Conservation (phyloP, 2,113 vertebrate species). For the Uria lomvia region DNA sequence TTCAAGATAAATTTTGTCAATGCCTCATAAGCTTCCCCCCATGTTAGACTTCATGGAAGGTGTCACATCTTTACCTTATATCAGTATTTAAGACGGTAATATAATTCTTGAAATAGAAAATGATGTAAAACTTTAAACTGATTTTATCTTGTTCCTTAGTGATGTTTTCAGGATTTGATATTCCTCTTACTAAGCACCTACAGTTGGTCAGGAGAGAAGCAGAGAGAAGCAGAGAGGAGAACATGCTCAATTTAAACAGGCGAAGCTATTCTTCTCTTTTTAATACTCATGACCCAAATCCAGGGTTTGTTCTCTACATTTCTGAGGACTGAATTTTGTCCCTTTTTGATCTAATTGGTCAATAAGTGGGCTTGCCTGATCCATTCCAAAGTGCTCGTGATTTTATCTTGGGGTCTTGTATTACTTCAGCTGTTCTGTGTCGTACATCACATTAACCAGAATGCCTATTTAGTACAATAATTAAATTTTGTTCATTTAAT, state of each 20-base stretch:
- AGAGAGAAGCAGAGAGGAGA: not conserved
- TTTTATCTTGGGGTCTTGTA: not conserved
- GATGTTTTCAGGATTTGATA: not conserved
- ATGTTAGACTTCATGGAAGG: not conserved
- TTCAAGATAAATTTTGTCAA: not conserved
- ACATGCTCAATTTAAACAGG: not conserved
- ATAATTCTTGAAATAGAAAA: not conserved
- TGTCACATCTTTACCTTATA: not conserved
- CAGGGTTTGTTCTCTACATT: not conserved
- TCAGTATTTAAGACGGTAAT: not conserved
- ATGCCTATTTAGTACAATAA: not conserved
- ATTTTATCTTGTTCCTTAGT: not conserved
- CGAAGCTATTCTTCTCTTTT: not conserved
- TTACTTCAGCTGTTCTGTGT: not conserved
- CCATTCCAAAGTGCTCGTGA: not conserved
- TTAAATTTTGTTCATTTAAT: not conserved
- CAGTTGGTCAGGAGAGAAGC: not conserved
- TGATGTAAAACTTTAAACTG: not conserved
- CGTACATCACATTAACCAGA: not conserved
- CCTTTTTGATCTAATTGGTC: not conserved
- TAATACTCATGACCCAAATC: not conserved
- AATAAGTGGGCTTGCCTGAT: not conserved
- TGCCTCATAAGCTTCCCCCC: not conserved
- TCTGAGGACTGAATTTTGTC: not conserved
- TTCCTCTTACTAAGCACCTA: not conserved